Conservation (phyloP, 2,888 invertebrate species). For the Tiphia femorata region DNA sequence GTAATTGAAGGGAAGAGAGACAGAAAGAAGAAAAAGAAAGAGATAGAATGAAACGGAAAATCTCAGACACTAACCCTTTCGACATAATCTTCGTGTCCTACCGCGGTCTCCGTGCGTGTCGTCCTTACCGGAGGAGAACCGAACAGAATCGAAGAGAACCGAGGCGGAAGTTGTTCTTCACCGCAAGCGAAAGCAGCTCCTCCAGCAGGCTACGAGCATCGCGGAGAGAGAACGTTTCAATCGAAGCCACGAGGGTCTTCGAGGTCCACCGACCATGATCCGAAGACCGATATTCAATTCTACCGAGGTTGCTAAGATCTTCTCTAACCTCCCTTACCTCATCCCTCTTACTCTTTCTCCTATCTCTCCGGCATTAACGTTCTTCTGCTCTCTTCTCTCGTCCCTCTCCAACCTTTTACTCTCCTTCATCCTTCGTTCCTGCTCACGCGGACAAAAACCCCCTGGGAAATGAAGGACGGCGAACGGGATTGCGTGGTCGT, state of each 20-base stretch:
- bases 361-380: not conserved
- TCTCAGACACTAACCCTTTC: too few species aligned
- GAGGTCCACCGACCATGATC: constrained; percentile 41
- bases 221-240: constrained; percentile 44
- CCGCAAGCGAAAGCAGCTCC: constrained; percentile 29
- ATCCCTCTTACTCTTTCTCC: not conserved
- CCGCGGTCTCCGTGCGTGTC: too few species aligned
- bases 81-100: too few species aligned
- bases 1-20: too few species aligned
- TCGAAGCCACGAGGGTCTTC: constrained; percentile 39
- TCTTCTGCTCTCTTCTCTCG: not conserved
- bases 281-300: constrained; percentile 39
- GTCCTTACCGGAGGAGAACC: constrained; percentile 9
- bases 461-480: not conserved
- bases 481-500: constrained; percentile 3
- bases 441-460: not conserved
- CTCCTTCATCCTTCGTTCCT: not conserved
- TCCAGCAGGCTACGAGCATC: constrained; percentile 14
- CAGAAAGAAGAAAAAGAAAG: too few species aligned
- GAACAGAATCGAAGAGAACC: constrained; percentile 24
- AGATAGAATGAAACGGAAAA: too few species aligned
- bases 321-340: not conserved
- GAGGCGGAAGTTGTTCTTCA: constrained; percentile 33
- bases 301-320: constrained; percentile 27
- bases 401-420: not conserved